Percentiles rank a stretch among this genome's conserved stretches.
Conservation (phyloP, 2,113 vertebrate genomes). For the Axis porcinus region DNA sequence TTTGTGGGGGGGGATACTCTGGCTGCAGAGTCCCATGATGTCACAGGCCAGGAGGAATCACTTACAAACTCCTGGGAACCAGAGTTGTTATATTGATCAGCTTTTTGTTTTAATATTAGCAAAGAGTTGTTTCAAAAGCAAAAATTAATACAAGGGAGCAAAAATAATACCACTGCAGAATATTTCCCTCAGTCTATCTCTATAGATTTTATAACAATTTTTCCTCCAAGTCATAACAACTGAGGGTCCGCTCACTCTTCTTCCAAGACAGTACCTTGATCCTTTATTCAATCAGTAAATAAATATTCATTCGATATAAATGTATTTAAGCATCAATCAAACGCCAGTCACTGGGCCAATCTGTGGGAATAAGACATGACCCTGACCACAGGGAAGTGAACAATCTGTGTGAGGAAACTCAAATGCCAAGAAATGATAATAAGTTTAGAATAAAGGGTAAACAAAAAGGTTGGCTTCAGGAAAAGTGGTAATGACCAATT, state of each 20-base stretch:
- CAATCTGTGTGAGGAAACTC: background rate
- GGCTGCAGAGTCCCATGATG: conserved; percentile 80
- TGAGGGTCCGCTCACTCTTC: background rate
- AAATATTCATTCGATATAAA: conserved; percentile 40
- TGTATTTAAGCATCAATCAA: background rate
- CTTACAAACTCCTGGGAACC: conserved; percentile 78
- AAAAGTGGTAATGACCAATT: background rate
- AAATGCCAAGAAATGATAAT: conserved; percentile 21
- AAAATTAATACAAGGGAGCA: background rate
- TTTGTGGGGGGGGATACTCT: conserved; percentile 72
- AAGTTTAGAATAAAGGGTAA: background rate
- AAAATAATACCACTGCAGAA: background rate
- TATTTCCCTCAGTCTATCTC: background rate
- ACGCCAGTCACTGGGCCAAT: background rate
- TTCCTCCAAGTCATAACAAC: conserved; percentile 1
- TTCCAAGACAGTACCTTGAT: background rate
- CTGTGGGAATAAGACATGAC: background rate
- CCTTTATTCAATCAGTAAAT: conserved; percentile 9
- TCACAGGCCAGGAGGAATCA: conserved; percentile 79
- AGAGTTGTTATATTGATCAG: conserved; percentile 75
- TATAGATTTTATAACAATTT: background rate
- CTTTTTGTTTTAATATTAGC: conserved; percentile 61
- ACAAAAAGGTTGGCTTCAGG: background rate
- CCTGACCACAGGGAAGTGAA: background rate
- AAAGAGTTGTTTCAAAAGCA: conserved; percentile 52